Conservation (phyloP, 2,113 vertebrate species). For the Syrmaticus mikado region DNA sequence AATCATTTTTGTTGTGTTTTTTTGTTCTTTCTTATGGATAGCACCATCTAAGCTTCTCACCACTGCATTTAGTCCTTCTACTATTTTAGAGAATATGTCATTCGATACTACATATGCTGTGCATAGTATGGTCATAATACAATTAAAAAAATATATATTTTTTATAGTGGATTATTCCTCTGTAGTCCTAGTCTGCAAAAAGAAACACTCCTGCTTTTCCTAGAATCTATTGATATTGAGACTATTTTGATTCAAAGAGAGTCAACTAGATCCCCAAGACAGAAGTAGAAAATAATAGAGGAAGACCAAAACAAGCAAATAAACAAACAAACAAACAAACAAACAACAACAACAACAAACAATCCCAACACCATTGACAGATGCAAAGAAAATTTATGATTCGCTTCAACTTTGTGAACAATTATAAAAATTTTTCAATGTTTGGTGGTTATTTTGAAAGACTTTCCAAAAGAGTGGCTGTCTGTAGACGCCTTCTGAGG, state of each 20-base stretch:
- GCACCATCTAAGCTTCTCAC: neutral
- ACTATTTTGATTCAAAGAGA: neutral
- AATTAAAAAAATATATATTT: neutral
- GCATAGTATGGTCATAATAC: neutral
- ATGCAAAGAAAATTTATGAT: neutral
- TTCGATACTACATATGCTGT: neutral
- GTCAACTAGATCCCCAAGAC: neutral
- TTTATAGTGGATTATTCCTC: neutral
- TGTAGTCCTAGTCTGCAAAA: neutral
- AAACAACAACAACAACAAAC: too few species aligned
- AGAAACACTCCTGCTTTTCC: neutral
- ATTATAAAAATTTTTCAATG: accelerated
- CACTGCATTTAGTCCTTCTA: neutral
- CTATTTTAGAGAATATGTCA: neutral
- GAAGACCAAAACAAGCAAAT: neutral
- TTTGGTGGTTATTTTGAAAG: neutral
- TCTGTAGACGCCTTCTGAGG: neutral
- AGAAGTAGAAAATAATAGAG: neutral
- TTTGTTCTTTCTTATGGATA: neutral
- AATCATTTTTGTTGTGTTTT: neutral
- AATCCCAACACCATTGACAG: neutral
- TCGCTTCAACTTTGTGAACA: neutral
- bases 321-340: neutral
- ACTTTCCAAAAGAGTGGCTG: neutral
- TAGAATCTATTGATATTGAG: neutral